Evolutionary conservation across 2,797 vertebrate species (phyloP), one percentile per base, ranked within the genome.

Genomic region (Rhyacichthys aspro): DNA sequence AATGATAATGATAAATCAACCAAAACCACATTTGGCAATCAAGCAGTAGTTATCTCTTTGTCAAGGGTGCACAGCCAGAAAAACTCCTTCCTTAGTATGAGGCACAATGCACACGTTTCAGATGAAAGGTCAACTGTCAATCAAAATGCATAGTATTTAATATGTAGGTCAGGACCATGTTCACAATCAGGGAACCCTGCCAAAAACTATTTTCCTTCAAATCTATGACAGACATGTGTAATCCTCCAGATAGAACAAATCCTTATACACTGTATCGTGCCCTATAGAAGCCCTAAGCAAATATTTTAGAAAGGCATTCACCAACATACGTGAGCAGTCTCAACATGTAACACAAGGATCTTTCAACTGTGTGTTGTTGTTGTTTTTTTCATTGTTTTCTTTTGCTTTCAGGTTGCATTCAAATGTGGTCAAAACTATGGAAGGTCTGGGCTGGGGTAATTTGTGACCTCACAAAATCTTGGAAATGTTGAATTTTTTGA

Each of bases 1-100:
- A 36, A 69, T 49, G 15, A 57, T 44, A 38, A 66, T 54, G 10
- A 67, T 57, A 9, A 18, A 5, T 36, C 9, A 28, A 45, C 3
- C 32, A 54, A 44, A 11, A 3, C 16, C 16, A 33, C 7, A 11
- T 44, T 43, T 48, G n/a, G 23, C 53, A 39, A 37, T 37, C 8
- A 55, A 15, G 39, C 34, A 60, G 23, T 1, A 2, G 3, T 32
- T 59, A 44, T 41, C 5, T 42, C 16, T 59, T 37, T 44, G 39
- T 23, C 36, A 1, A 36, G 15, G 19, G 37, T 59, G 23, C 23
- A 32, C 43, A 12, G 1, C 3, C 34, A 34, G 10, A 7, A 32
- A 23, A 53, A 43, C 9, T 1, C 8, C 17, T 2, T 5, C 5
- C 19, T 23, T 23, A 23, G 19, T 23, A 23, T 42, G 11, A 7